Conservation (phyloP, 23 tunicate species). For the Diplosoma virens region DNA sequence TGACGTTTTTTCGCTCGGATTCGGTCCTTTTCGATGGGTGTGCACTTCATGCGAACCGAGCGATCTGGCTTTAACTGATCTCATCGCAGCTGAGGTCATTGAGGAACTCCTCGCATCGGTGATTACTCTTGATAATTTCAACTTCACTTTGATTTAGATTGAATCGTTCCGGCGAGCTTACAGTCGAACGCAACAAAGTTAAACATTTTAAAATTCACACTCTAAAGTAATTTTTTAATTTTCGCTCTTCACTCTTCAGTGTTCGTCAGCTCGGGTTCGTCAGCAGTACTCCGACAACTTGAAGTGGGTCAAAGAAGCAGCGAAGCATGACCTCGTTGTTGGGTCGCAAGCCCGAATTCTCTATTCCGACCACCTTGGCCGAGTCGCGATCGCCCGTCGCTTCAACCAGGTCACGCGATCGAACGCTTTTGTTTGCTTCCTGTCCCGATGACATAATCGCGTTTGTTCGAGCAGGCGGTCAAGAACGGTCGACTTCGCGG, state of each 20-base stretch:
- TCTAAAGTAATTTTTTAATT: not conserved
- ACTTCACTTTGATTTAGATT: too few relatives aligned
- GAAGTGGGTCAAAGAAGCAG: constrained; percentile 86
- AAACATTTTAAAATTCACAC: too few relatives aligned
- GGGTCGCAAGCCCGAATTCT: constrained; percentile 97
- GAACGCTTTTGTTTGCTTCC: not conserved
- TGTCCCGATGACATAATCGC: not conserved
- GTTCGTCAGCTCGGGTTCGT: constrained; percentile 27
- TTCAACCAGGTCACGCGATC: constrained; percentile 64
- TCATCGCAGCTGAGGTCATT: constrained; percentile 71
- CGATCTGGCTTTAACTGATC: constrained; percentile 65
- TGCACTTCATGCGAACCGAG: constrained; percentile 68
- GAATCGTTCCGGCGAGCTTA: too few relatives aligned
- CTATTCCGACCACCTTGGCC: constrained; percentile 75
- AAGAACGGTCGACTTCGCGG: constrained; percentile 49
- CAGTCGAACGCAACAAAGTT: too few relatives aligned
- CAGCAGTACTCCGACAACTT: constrained; percentile 91
- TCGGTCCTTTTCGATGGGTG: constrained; percentile 99
- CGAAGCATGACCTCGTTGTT: constrained; percentile 77
- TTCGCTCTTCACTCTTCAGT: constrained; percentile 1
- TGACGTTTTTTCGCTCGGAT: constrained; percentile 92
- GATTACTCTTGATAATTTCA: too few relatives aligned
- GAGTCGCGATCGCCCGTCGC: constrained; percentile 64
- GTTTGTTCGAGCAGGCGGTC: constrained; percentile 81
- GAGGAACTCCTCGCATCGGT: constrained; percentile 53